Evolutionary conservation across 1,140 invertebrate genomes (phyloP).

Genomic region (Ceratitis capitata): DNA sequence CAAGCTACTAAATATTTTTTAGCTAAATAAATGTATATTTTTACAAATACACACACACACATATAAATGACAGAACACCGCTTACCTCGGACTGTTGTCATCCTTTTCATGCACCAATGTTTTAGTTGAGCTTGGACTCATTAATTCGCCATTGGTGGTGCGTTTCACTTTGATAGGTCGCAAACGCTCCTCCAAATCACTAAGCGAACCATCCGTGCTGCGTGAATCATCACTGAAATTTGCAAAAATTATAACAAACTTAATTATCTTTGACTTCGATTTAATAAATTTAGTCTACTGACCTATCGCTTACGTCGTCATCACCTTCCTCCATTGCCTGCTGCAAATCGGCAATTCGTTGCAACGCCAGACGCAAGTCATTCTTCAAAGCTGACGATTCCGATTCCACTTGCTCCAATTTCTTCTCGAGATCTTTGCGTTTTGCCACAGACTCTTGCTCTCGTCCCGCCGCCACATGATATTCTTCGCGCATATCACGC

Average conservation of each 20-base stretch:
- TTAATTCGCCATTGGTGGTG: slow-evolving; percentile 43
- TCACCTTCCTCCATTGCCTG: slow-evolving; percentile 85
- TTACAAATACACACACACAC: neutral
- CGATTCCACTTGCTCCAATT: slow-evolving; percentile 73
- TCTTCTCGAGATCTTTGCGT: slow-evolving; percentile 76
- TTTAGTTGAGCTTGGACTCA: slow-evolving; percentile 50
- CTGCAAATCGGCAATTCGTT: slow-evolving; percentile 85
- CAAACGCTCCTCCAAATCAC: slow-evolving; percentile 59
- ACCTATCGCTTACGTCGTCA: slow-evolving; percentile 74
- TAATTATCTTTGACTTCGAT: no score
- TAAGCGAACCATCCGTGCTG: slow-evolving; percentile 60
- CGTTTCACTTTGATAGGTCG: slow-evolving; percentile 59
- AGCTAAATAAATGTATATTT: neutral
- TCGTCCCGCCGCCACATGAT: slow-evolving; percentile 71
- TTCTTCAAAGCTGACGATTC: slow-evolving; percentile 72
- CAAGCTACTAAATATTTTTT: neutral
- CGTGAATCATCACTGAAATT: slow-evolving; percentile 57
- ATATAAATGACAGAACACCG: neutral
- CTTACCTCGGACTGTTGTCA: slow-evolving; percentile 64
- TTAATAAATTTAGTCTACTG: slow-evolving; percentile 36
- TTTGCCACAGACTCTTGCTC: slow-evolving; percentile 79
- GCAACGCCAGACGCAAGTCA: slow-evolving; percentile 82
- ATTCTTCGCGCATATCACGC: slow-evolving; percentile 80
- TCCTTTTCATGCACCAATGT: slow-evolving; percentile 61
- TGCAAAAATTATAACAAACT: no score